Conservation (phyloP, 2,797 vertebrate species). For the Diplodus sargus region DNA sequence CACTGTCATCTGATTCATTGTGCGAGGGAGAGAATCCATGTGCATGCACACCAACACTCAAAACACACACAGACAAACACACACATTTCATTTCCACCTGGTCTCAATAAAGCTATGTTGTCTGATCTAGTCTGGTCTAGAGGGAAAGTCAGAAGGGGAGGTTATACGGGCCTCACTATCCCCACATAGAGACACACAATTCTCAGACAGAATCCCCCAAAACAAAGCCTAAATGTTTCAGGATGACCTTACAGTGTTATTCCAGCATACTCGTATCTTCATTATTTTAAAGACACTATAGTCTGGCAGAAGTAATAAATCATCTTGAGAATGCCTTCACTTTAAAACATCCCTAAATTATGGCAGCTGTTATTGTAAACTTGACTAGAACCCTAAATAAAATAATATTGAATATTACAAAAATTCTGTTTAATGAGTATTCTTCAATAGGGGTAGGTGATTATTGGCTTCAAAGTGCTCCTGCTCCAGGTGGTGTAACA, state of each 20-base stretch:
- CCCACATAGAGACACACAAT: constrained; percentile 47
- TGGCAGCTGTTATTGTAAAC: background rate
- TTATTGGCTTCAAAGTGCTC: too few species aligned
- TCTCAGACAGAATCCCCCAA: constrained; percentile 25
- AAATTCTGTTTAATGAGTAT: background rate
- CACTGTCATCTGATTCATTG: constrained; percentile 19
- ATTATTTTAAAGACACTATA: constrained; percentile 5
- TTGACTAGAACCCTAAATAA: background rate
- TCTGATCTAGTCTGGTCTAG: constrained; percentile 51
- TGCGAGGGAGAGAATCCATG: constrained; percentile 42
- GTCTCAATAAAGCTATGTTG: constrained; percentile 69
- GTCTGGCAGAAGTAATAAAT: background rate
- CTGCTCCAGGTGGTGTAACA: too few species aligned
- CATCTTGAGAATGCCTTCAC: background rate
- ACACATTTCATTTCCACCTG: constrained; percentile 64
- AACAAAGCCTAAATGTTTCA: constrained; percentile 10
- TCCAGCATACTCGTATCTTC: constrained; percentile 14
- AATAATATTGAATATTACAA: constrained; percentile 1
- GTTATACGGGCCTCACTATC: constrained; percentile 17
- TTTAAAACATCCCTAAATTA: background rate
- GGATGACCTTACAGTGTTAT: background rate
- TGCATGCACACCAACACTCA: constrained; percentile 19
- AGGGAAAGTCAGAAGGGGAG: constrained; percentile 35
- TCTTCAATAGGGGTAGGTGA: background rate
- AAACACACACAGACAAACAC: constrained; percentile 43